phyloP scores from a whole-genome alignment of 2,113 vertebrate genomes.

The Callipepla californica region DNA sequence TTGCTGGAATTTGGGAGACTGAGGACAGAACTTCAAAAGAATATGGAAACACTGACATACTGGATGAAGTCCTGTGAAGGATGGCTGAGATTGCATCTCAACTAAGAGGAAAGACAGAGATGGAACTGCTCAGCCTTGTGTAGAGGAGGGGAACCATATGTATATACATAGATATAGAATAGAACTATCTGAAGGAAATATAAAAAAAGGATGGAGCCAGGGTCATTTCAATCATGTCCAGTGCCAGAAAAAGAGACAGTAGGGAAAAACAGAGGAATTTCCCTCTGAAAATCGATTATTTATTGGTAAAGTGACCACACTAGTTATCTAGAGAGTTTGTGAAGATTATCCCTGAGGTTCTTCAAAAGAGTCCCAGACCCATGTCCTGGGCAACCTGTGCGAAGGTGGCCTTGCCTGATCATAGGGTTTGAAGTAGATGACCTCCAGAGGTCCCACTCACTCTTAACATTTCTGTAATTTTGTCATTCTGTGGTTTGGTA shows the following conservation, averaged over 20 bases:
- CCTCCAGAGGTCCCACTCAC: neutral
- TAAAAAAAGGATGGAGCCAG: fast-evolving
- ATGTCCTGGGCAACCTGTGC: neutral
- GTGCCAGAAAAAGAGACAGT: neutral
- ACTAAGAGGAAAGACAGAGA: too few species aligned
- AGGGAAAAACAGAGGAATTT: fast-evolving
- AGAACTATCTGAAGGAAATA: neutral
- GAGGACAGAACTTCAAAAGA: neutral
- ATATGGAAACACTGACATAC: neutral
- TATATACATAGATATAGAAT: neutral
- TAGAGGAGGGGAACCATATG: neutral
- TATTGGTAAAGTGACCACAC: fast-evolving
- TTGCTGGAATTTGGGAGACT: neutral
- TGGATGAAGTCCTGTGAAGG: neutral
- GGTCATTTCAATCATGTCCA: fast-evolving
- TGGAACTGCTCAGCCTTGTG: neutral
- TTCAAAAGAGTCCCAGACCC: fast-evolving
- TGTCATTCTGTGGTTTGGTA: neutral
- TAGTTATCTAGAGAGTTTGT: neutral
- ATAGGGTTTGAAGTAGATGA: fast-evolving
- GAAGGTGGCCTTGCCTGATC: neutral
- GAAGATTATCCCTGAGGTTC: neutral
- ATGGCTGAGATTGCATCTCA: too few species aligned
- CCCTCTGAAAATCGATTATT: neutral
- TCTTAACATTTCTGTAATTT: neutral